Evolutionary conservation across 2,797 vertebrate species (phyloP).

Genomic region (Muraenolepis orangiensis): DNA sequence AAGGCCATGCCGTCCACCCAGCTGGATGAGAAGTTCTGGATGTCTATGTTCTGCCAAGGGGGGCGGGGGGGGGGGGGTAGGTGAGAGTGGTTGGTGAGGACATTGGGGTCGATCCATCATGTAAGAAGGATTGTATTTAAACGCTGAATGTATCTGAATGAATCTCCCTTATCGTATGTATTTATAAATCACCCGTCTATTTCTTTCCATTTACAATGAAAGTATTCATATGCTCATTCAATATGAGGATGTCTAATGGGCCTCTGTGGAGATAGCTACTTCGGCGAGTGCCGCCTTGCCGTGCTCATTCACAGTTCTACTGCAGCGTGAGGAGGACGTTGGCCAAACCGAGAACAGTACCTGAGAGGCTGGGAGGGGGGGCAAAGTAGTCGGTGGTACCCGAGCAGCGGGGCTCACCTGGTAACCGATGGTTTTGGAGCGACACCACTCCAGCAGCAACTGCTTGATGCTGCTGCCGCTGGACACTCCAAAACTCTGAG

Average conservation of each 20-base stretch:
- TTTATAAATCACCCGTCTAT: background rate
- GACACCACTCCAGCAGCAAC: conserved; percentile 93
- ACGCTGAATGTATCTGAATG: background rate
- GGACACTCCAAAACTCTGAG: conserved; percentile 87
- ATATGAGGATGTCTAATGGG: background rate
- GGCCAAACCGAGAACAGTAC: background rate
- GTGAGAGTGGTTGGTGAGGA: background rate
- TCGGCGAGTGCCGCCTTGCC: background rate
- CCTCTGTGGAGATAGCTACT: background rate
- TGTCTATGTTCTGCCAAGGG: conserved; percentile 83
- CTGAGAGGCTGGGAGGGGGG: background rate
- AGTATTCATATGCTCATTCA: background rate
- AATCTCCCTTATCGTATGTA: background rate
- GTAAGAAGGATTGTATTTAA: background rate
- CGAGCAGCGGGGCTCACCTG: conserved; percentile 75
- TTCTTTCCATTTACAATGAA: background rate
- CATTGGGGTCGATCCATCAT: background rate
- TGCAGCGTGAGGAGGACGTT: background rate
- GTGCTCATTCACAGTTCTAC: background rate
- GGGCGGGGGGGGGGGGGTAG: background rate
- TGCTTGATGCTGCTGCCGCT: conserved; percentile 93
- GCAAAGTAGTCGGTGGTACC: background rate
- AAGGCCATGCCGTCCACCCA: conserved; percentile 97
- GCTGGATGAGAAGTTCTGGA: conserved; percentile 95
- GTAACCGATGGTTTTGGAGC: conserved; percentile 92